Evolutionary conservation across 2,888 invertebrate species (phyloP), one percentile per base, ranked within the genome.

Genomic region (Dasysyrphus albostriatus): DNA sequence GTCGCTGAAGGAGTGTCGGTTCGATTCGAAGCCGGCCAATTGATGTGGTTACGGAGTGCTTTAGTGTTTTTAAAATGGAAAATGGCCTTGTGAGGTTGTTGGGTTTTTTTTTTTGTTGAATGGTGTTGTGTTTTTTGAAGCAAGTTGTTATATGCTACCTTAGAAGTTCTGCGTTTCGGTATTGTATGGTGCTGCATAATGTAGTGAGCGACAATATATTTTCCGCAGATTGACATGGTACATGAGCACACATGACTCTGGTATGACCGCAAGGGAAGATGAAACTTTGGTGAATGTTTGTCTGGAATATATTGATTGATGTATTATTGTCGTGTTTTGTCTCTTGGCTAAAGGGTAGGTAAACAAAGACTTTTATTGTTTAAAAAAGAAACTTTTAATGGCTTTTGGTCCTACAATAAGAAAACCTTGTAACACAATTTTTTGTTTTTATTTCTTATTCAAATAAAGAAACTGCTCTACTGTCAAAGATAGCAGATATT

Each of bases 191-290:
- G 42, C 44, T 8, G 29, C 7, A 29, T n/a, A 42, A n/a, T 7
- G 34, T 37, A 56, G 37, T 42, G 16, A 37, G 9, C 34, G 19
- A 47, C n/a, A 24, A 42, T 42, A 37, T 16, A 10, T 63, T 29
- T 44, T 37, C 16, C 6, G 63, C 69, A 8, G 76, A 82, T 76
- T 70, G 72, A 77, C 72, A 42, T 24, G 42, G 16, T 42, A 65
- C 82, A 73, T 65, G 65, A 77, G 51, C 65, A 76, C 76, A 70
- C 69, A 82, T 76, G 81, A 56, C 34, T 70, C 14, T 65, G 65
- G 73, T 58, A 80, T 74, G 74, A 16, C 59, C 65, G 24, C 24
- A 72, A 51, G 32, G 47, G 39, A 19, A 42, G 16, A 37, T 19
- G 19, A 24, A 32, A 14, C 34, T 32, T 24, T n/a, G 16, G 58